These are phyloP conservation scores for Sebastes iracundus DNA, from an alignment of 2,797 vertebrate genomes.

Conservation along the genomic window DNA sequence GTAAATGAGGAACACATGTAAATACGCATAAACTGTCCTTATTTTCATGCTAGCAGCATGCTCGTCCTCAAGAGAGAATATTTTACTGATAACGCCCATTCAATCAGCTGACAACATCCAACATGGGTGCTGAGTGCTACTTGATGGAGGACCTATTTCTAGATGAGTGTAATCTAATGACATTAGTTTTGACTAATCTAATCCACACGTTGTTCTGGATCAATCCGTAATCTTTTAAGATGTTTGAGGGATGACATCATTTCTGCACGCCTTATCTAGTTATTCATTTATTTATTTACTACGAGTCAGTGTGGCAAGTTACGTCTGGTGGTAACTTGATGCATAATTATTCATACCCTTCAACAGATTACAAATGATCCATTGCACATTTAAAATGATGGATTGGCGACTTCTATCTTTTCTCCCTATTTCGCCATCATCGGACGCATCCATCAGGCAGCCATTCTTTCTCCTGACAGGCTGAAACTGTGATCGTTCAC, in stretches of 20 bases:
- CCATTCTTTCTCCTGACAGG: conserved; percentile 54
- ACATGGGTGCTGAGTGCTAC: neutral
- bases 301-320: conserved; percentile 31
- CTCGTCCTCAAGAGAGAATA: no score
- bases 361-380: conserved; percentile 64
- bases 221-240: neutral
- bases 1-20: conserved; percentile 1
- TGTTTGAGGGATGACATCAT: neutral
- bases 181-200: neutral
- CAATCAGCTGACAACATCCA: no score
- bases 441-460: conserved; percentile 63
- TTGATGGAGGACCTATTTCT: neutral
- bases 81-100: no score
- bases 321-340: conserved; percentile 49
- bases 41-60: no score
- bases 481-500: conserved; percentile 59
- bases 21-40: no score
- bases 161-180: neutral
- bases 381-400: conserved; percentile 73
- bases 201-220: neutral
- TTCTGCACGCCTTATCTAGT: conserved; percentile 5
- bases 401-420: conserved; percentile 58
- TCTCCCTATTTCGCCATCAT: conserved; percentile 44
- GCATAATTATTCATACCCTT: conserved; percentile 65
- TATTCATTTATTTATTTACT: conserved; percentile 26